phyloP scores from a whole-genome alignment of 1,140 invertebrate species.

The Papilio dardanus region DNA sequence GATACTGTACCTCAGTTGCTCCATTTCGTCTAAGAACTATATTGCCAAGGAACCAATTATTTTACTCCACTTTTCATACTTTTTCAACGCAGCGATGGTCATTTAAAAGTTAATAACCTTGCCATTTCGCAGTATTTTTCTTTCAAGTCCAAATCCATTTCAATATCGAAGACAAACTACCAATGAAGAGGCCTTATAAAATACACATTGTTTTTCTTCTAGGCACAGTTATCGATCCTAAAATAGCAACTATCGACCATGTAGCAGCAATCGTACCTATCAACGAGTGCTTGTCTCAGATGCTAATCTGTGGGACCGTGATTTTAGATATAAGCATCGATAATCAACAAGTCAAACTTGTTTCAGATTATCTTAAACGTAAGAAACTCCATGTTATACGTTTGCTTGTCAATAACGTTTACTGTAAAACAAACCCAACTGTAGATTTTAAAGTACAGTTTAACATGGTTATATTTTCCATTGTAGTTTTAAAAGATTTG shows the following conservation, averaged over 20 bases:
- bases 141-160: background rate
- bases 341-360: slow-evolving; percentile 58
- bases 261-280: slow-evolving; percentile 66
- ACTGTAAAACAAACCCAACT: too few species aligned
- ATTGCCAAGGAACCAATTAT: background rate
- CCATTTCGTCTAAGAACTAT: background rate
- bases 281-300: slow-evolving; percentile 59
- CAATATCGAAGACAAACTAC: background rate
- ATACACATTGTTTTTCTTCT: slow-evolving; percentile 23
- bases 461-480: background rate
- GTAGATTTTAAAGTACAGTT: background rate
- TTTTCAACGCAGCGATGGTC: too few species aligned
- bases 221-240: slow-evolving; percentile 67
- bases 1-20: background rate
- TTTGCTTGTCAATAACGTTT: too few species aligned
- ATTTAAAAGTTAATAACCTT: too few species aligned
- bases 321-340: slow-evolving; percentile 69
- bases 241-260: slow-evolving; percentile 60
- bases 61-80: background rate
- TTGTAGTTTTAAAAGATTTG: slow-evolving; percentile 65
- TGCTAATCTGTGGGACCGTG: slow-evolving; percentile 73
- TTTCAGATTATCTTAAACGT: slow-evolving; percentile 68
- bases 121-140: background rate
- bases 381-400: slow-evolving; percentile 39
- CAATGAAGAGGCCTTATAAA: background rate